A percentile compares a stretch with the other conserved stretches of the same genome.
These are phyloP conservation scores for Pseudolaguvia tuberculata DNA, from an alignment of 2,113 vertebrate species.

Conservation along the genomic window DNA sequence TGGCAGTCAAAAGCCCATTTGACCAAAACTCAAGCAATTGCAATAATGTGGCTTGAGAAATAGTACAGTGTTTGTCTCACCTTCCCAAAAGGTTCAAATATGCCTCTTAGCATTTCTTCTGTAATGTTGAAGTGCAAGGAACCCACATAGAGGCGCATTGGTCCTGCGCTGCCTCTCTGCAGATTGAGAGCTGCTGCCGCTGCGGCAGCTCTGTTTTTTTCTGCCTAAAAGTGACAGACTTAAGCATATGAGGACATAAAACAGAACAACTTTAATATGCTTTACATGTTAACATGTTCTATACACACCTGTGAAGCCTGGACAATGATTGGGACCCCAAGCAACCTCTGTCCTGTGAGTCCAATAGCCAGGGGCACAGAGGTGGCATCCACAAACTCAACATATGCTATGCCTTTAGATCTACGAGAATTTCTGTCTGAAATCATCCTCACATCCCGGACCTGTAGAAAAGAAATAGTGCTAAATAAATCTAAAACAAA, in stretches of 20 bases:
- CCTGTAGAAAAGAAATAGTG: conserved; percentile 61
- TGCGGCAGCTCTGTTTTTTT: conserved; percentile 85
- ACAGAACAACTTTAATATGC: background rate
- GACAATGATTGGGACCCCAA: conserved; percentile 96
- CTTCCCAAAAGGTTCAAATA: conserved; percentile 97
- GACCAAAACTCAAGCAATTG: background rate
- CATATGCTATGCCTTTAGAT: conserved; percentile 97
- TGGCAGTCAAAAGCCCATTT: background rate
- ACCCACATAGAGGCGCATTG: conserved; percentile 95
- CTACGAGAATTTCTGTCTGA: conserved; percentile 95
- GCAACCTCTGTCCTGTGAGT: conserved; percentile 89
- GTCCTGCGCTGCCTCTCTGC: conserved; percentile 93
- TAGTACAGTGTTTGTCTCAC: conserved; percentile 59
- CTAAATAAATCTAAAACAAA: background rate
- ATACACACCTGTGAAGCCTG: conserved; percentile 90
- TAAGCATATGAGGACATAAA: background rate
- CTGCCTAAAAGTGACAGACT: conserved; percentile 71
- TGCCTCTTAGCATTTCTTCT: conserved; percentile 97
- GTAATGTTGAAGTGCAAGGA: conserved; percentile 98
- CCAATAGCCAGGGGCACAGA: conserved; percentile 96
- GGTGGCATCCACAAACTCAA: conserved; percentile 94
- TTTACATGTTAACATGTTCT: no score
- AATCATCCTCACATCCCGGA: conserved; percentile 96
- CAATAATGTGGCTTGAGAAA: background rate
- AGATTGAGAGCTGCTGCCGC: conserved; percentile 93